Evolutionary conservation across 2,888 invertebrate species (phyloP).

Genomic region (Scaptomyza reducta): DNA sequence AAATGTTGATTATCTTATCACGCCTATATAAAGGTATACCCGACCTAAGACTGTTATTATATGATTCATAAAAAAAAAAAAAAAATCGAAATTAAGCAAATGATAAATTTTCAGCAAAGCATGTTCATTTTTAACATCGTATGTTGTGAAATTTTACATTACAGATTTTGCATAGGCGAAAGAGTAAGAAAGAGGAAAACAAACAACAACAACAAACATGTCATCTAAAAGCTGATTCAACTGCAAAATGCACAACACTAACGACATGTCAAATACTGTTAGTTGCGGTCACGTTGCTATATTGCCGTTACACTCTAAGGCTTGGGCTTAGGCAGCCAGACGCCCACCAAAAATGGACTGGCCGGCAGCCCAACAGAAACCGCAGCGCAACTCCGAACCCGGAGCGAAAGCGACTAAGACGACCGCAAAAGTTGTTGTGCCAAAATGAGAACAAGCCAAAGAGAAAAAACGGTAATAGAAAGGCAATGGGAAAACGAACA

Average conservation of each 20-base stretch:
- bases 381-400: constrained; percentile 27
- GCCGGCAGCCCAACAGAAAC: constrained; percentile 33
- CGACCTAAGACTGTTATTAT: too few relatives aligned
- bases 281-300: constrained; percentile 30
- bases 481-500: constrained; percentile 25
- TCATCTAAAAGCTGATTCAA: background rate
- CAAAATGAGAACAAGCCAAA: constrained; percentile 44
- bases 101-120: too few relatives aligned
- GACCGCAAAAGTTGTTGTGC: constrained; percentile 52
- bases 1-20: constrained; percentile 7
- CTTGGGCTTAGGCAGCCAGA: constrained; percentile 16
- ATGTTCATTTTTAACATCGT: too few relatives aligned
- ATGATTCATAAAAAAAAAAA: too few relatives aligned
- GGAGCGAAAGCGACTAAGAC: constrained; percentile 49
- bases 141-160: background rate
- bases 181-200: background rate
- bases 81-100: too few relatives aligned
- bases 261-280: constrained; percentile 79
- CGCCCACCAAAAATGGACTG: constrained; percentile 74
- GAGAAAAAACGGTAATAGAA: constrained; percentile 11
- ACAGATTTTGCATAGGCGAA: background rate
- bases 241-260: constrained; percentile 33
- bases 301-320: constrained; percentile 6
- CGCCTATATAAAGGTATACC: too few relatives aligned
- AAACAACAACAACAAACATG: background rate